These are phyloP conservation scores for Magallana nippona DNA, from an alignment of 2,888 invertebrate genomes.

Conservation along the genomic window DNA sequence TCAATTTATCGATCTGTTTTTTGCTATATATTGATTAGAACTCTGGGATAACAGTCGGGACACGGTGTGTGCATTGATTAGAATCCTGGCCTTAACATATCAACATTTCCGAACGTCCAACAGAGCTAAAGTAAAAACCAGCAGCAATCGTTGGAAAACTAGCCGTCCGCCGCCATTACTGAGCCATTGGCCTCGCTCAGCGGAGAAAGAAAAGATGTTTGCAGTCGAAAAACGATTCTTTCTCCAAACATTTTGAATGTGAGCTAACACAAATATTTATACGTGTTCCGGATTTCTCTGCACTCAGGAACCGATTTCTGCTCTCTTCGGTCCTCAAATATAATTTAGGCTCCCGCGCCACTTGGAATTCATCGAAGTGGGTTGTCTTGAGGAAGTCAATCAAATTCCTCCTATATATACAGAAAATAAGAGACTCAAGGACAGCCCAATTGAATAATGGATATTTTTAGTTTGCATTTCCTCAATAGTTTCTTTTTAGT, in stretches of 20 bases:
- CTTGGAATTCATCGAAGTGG: no score
- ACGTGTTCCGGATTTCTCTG: constrained; percentile 4
- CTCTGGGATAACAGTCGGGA: constrained; percentile 19
- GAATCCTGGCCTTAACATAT: constrained; percentile 12
- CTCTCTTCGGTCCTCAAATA: neutral
- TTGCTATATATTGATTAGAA: constrained; percentile 32
- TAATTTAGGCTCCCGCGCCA: neutral
- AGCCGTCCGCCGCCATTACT: neutral
- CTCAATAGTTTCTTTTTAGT: no score
- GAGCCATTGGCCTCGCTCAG: neutral
- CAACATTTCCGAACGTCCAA: constrained; percentile 11
- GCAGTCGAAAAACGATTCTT: neutral
- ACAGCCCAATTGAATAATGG: no score
- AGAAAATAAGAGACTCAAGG: no score
- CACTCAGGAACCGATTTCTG: neutral
- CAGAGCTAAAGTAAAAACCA: neutral
- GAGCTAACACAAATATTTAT: neutral
- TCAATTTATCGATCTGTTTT: constrained; percentile 31
- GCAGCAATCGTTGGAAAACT: neutral
- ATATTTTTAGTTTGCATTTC: no score
- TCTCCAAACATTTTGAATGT: neutral
- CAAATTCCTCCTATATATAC: no score
- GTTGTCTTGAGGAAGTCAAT: no score
- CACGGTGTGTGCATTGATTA: constrained; percentile 18
- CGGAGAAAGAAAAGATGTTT: neutral